phyloP scores from a whole-genome alignment of 2,888 invertebrate genomes.

The Habroteleia sp. region DNA sequence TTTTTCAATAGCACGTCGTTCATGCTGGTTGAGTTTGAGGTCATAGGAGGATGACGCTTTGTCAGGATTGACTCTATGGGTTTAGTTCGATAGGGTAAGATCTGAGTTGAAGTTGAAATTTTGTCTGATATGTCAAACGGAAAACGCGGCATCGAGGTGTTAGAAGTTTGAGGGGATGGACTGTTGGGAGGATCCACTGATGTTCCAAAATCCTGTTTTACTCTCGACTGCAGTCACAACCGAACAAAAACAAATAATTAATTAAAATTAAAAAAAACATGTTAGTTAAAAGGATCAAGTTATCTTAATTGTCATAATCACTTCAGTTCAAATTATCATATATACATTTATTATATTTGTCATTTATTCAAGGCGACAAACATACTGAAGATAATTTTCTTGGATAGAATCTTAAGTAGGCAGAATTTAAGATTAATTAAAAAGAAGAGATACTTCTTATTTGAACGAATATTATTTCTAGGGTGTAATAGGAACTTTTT shows the following conservation, averaged over 20 bases:
- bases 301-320: too few relatives aligned
- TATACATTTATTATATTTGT: too few relatives aligned
- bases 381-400: too few relatives aligned
- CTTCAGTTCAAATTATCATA: too few relatives aligned
- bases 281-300: constrained; percentile 42
- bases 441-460: too few relatives aligned
- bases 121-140: constrained; percentile 68
- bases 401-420: too few relatives aligned
- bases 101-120: constrained; percentile 68
- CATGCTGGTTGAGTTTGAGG: constrained; percentile 44
- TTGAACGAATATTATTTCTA: too few relatives aligned
- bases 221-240: constrained; percentile 69
- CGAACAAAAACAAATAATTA: constrained; percentile 60
- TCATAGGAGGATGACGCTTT: constrained; percentile 69
- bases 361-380: too few relatives aligned
- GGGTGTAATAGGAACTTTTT: too few relatives aligned
- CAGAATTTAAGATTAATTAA: too few relatives aligned
- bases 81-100: constrained; percentile 69
- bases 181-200: constrained; percentile 73
- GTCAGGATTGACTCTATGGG: constrained; percentile 74
- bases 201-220: constrained; percentile 74
- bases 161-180: constrained; percentile 60
- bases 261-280: too few relatives aligned
- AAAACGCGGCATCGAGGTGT: constrained; percentile 58
- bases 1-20: constrained; percentile 56